phyloP scores from a whole-genome alignment of 1,140 invertebrate species.

The Bombus sibiricus region DNA sequence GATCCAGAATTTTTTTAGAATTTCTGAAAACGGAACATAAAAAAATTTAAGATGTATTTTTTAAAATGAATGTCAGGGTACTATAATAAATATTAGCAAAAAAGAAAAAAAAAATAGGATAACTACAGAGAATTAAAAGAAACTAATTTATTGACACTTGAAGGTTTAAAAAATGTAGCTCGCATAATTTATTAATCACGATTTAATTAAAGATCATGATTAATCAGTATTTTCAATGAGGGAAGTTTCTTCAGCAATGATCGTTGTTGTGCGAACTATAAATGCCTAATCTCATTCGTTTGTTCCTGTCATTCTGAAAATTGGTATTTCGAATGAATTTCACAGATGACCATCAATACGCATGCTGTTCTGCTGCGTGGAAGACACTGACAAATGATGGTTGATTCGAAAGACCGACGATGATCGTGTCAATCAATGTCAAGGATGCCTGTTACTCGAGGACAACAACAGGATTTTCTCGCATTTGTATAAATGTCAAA shows the following conservation, averaged over 20 bases:
- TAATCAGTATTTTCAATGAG: neutral
- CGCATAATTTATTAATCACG: neutral
- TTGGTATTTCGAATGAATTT: slow-evolving; percentile 26
- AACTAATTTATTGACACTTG: neutral
- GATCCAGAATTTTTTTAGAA: neutral
- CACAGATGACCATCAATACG: slow-evolving; percentile 27
- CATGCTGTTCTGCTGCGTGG: neutral
- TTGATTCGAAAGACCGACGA: slow-evolving; percentile 28
- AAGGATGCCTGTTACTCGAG: neutral
- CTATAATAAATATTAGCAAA: neutral
- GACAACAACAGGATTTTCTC: neutral
- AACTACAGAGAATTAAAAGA: neutral
- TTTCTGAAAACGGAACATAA: neutral
- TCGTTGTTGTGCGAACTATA: neutral
- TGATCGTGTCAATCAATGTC: slow-evolving; percentile 46
- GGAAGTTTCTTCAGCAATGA: neutral
- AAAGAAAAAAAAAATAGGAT: neutral
- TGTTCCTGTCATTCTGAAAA: slow-evolving; percentile 7
- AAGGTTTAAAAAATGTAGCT: neutral
- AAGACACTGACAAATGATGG: slow-evolving; percentile 50
- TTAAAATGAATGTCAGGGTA: neutral
- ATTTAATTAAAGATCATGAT: neutral
- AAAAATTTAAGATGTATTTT: neutral
- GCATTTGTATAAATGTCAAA: neutral
- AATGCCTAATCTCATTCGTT: slow-evolving; percentile 13